Evolutionary conservation across 2,888 invertebrate genomes (phyloP).

Genomic region (Gastracanthus pulcherrimus): DNA sequence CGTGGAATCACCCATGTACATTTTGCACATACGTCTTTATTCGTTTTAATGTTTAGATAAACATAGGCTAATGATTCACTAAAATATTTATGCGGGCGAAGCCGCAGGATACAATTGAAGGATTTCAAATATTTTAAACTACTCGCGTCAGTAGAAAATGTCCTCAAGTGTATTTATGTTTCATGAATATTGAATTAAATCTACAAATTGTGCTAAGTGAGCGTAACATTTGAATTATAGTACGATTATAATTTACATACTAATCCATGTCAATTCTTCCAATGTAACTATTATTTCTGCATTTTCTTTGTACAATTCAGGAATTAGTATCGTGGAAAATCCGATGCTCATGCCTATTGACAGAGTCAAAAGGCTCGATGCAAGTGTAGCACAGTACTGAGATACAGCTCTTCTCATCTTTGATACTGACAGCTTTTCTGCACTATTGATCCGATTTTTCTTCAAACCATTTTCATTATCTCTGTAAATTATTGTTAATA

Average conservation of each 20-base stretch:
- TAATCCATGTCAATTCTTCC: conserved; percentile 38
- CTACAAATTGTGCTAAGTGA: too few species aligned
- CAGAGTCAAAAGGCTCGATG: conserved; percentile 88
- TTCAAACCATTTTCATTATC: not conserved
- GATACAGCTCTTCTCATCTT: conserved; percentile 80
- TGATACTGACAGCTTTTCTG: conserved; percentile 60
- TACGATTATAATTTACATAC: not conserved
- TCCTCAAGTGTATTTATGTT: too few species aligned
- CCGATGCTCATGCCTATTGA: conserved; percentile 84
- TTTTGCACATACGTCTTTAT: too few species aligned
- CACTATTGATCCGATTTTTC: conserved; percentile 28
- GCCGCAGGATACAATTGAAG: too few species aligned
- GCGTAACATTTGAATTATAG: too few species aligned
- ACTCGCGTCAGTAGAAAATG: too few species aligned
- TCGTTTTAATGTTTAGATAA: too few species aligned
- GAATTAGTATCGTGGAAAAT: conserved; percentile 40
- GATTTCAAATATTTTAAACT: too few species aligned
- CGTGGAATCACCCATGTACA: too few species aligned
- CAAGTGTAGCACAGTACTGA: conserved; percentile 87
- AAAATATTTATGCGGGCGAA: too few species aligned
- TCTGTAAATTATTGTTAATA: conserved; percentile 1
- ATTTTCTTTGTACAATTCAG: conserved; percentile 31
- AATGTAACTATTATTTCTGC: conserved; percentile 25
- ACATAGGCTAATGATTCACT: too few species aligned
- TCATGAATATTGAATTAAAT: not conserved